Conservation (phyloP, 2,113 vertebrate genomes). For the Taxidea taxus region DNA sequence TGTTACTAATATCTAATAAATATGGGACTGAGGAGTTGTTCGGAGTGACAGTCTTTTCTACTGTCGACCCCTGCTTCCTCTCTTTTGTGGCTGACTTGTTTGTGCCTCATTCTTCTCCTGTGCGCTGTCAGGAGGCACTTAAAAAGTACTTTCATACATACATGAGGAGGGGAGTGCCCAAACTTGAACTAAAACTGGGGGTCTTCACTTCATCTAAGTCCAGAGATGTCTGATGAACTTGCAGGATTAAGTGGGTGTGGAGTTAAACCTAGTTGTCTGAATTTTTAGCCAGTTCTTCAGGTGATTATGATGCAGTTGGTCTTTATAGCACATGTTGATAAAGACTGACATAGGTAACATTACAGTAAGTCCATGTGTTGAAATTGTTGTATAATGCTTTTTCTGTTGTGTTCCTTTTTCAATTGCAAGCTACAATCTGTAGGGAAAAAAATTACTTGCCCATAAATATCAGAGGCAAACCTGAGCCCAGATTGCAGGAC, state of each 20-base stretch:
- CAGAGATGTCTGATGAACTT: background rate
- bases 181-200: background rate
- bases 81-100: no score
- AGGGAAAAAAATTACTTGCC: background rate
- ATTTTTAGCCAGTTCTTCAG: background rate
- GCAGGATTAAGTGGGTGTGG: background rate
- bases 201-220: background rate
- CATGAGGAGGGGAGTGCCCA: background rate
- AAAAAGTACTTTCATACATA: background rate
- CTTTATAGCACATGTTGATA: background rate
- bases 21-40: no score
- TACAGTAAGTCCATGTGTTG: background rate
- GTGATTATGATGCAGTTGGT: background rate
- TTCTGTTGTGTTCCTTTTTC: background rate
- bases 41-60: no score
- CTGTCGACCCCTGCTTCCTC: no score
- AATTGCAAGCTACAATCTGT: background rate
- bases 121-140: background rate
- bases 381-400: background rate
- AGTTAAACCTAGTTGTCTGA: background rate
- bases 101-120: no score
- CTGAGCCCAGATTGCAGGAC: background rate
- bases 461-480: slow-evolving; percentile 10
- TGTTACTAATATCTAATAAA: no score
- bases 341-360: background rate